Conservation (phyloP, 2,888 invertebrate genomes). For the Cremastinae sp. region DNA sequence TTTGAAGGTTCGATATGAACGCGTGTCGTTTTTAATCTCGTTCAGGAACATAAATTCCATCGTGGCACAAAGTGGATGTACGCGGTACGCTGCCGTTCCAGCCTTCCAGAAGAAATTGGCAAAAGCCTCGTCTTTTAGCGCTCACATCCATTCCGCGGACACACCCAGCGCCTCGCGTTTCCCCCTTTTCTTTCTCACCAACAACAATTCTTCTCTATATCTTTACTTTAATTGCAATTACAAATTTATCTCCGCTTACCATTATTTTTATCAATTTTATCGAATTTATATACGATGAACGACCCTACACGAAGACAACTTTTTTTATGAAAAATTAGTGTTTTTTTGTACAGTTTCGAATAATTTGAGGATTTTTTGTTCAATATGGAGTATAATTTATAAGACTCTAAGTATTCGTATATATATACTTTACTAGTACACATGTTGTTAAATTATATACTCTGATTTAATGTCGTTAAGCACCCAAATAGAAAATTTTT, state of each 20-base stretch:
- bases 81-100: conserved; percentile 28
- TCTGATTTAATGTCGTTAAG: no score
- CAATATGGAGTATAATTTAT: no score
- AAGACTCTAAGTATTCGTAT: no score
- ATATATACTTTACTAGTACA: no score
- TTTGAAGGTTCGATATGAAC: conserved; percentile 10
- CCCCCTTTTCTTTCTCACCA: conserved; percentile 53
- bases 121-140: conserved; percentile 60
- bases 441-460: no score
- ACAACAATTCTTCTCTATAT: not conserved
- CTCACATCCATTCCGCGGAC: conserved; percentile 60
- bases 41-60: conserved; percentile 29
- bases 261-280: not conserved
- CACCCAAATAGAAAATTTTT: no score
- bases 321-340: no score
- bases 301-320: no score
- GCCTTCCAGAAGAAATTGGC: conserved; percentile 54
- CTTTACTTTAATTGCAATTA: not conserved
- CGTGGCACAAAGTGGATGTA: conserved; percentile 30
- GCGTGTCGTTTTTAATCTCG: conserved; percentile 17
- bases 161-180: conserved; percentile 58
- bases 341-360: no score
- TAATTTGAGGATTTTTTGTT: no score
- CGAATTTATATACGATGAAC: no score
- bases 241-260: not conserved